Percentiles rank a stretch among this genome's conserved stretches.
Evolutionary conservation across 1,140 invertebrate species (phyloP).

Genomic region (Cyrtorhinus lividipennis): DNA sequence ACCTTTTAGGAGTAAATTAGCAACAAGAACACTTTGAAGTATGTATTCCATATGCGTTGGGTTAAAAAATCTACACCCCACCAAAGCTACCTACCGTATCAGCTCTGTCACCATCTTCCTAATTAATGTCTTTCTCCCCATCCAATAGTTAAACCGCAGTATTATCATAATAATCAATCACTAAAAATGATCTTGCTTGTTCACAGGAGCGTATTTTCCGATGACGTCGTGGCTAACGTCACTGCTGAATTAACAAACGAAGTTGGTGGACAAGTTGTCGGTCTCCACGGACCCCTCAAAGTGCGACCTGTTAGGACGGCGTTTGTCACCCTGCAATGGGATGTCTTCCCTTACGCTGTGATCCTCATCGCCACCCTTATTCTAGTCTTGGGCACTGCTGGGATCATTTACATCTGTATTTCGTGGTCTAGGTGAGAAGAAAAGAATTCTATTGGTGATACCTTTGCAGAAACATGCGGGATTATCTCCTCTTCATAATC

Average conservation of each 20-base stretch:
- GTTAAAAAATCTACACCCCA: too few species aligned
- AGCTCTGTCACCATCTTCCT: too few species aligned
- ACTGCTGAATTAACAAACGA: conserved; percentile 32
- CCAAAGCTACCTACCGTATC: too few species aligned
- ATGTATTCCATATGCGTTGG: too few species aligned
- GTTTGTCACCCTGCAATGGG: conserved; percentile 46
- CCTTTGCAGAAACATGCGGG: too few species aligned
- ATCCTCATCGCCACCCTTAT: conserved; percentile 76
- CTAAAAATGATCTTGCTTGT: too few species aligned
- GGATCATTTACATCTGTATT: conserved; percentile 80
- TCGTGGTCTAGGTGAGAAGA: conserved; percentile 85
- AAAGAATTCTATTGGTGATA: conserved; percentile 22
- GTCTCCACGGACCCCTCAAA: conserved; percentile 49
- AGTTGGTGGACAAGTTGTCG: conserved; percentile 21
- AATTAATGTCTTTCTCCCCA: too few species aligned
- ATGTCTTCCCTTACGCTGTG: conserved; percentile 70
- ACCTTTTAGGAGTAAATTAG: too few species aligned
- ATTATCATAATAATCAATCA: too few species aligned
- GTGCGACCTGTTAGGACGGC: conserved; percentile 33
- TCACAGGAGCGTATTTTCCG: conserved; percentile 15
- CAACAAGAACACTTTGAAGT: too few species aligned
- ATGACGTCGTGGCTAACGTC: conserved; percentile 40
- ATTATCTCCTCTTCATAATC: too few species aligned
- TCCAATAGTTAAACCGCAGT: too few species aligned
- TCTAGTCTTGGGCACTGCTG: conserved; percentile 64